These are phyloP conservation scores for Chromobotia macracanthus DNA, from an alignment of 2,797 vertebrate species.

Conservation along the genomic window DNA sequence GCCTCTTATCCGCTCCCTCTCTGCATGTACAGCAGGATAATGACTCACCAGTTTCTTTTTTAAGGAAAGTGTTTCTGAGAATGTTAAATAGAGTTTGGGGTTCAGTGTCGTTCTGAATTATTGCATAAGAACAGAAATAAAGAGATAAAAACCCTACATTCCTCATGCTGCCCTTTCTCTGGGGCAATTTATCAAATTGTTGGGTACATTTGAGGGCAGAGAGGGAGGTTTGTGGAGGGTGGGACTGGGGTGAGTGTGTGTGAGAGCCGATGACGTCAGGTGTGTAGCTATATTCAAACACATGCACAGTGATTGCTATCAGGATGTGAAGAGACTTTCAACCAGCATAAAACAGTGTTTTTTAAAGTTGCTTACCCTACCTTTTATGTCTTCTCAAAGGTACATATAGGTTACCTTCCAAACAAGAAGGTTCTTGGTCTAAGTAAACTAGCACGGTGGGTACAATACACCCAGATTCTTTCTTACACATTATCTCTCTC, in stretches of 20 bases:
- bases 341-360: no score
- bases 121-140: conserved; percentile 23
- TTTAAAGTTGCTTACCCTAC: no score
- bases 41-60: conserved; percentile 53
- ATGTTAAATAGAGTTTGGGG: conserved; percentile 10
- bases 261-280: no score
- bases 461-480: conserved; percentile 24
- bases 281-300: no score
- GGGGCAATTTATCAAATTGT: conserved; percentile 69
- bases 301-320: no score
- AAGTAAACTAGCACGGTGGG: conserved; percentile 96
- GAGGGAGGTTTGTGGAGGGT: no score
- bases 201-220: conserved; percentile 72
- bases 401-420: conserved; percentile 98
- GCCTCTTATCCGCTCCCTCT: conserved; percentile 61
- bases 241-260: no score
- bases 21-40: conserved; percentile 48
- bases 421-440: conserved; percentile 98
- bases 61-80: no score
- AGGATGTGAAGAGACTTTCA: no score
- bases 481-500: no score
- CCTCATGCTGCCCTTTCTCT: conserved; percentile 63
- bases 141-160: conserved; percentile 23
- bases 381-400: conserved; percentile 81
- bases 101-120: conserved; percentile 37